Evolutionary conservation across 2,888 invertebrate species (phyloP).

Genomic region (Morpho achilles): DNA sequence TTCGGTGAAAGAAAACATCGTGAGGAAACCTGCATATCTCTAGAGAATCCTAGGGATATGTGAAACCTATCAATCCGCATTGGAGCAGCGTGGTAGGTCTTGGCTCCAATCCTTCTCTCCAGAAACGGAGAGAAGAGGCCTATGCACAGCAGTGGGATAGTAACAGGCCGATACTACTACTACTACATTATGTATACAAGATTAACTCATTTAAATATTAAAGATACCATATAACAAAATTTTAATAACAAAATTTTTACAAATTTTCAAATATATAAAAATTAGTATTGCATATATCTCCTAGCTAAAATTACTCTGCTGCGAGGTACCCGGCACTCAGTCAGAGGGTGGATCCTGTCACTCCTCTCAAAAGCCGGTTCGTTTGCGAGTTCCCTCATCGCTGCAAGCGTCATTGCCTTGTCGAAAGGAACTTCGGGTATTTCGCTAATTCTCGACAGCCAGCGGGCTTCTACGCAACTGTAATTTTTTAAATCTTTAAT

Average conservation of each 20-base stretch:
- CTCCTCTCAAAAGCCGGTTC: slow-evolving; percentile 60
- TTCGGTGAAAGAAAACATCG: too few relatives aligned
- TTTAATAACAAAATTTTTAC: neutral
- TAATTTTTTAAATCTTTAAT: slow-evolving; percentile 1
- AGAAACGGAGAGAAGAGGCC: too few relatives aligned
- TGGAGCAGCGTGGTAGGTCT: too few relatives aligned
- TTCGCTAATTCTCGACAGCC: slow-evolving; percentile 58
- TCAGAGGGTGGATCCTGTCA: slow-evolving; percentile 55
- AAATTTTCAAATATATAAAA: neutral
- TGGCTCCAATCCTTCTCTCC: too few relatives aligned
- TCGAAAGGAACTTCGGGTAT: slow-evolving; percentile 44
- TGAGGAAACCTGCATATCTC: too few relatives aligned
- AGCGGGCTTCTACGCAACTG: slow-evolving; percentile 66
- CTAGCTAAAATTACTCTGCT: slow-evolving; percentile 53
- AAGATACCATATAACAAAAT: too few relatives aligned
- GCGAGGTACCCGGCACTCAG: slow-evolving; percentile 55
- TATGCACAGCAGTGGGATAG: too few relatives aligned
- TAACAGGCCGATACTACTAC: too few relatives aligned
- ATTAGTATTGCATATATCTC: slow-evolving; percentile 41
- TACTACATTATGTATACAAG: too few relatives aligned
- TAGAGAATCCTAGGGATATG: too few relatives aligned
- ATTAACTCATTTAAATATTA: too few relatives aligned
- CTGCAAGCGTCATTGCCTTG: slow-evolving; percentile 31
- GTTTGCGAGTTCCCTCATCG: slow-evolving; percentile 38
- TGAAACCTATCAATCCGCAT: too few relatives aligned